Base-by-base conservation (phyloP, 2,113 vertebrate genomes). In the Egretta garzetta region DNA sequence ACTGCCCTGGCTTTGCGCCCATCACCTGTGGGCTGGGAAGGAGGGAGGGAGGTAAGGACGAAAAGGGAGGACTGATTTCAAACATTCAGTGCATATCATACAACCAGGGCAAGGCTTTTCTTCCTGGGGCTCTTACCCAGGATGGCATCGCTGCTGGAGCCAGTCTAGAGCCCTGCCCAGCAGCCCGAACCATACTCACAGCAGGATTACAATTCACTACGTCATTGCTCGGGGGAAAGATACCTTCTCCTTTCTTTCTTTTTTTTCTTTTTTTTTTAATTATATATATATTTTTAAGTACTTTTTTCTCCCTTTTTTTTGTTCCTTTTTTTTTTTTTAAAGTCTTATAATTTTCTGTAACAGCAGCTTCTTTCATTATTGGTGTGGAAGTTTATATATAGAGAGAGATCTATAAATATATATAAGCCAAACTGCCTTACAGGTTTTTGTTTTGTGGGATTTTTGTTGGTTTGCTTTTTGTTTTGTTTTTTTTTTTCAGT, bases 341-440 rank as follows among this genome's bases (percentile, higher is more conserved):
- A 95, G 96, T 98, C 76, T 95, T 94, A 84, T 8, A 32, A 89
- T 94, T 97, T 88, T 98, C 96, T 96, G 92, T 96, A 94, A 97
- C 96, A 98, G 98, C 97, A 98, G 98, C 97, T 97, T 98, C 97
- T 97, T 98, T 97, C 92, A 97, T 97, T 97, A 95, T 97, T 97
- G 96, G 97, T 96, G 97, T 97, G 88, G 94, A 97, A 97, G 92
- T 96, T 96, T 95, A 90, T 96, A 94, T 97, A 84, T 9, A 96
- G 89, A 97, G 96, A 98, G 88, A 96, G 92, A 98, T 97, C 92
- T 97, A 97, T 92, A 96, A 95, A 96, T 88, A 97, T 97, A 97
- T 97, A 97, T 97, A 97, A 94, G 94, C 96, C 97, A 97, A 98
- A 98, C 98, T 98, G 98, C 97, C 96, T 98, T 98, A 98, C 98